Conservation (phyloP, 2,888 invertebrate species). For the Ellobium chinense region DNA sequence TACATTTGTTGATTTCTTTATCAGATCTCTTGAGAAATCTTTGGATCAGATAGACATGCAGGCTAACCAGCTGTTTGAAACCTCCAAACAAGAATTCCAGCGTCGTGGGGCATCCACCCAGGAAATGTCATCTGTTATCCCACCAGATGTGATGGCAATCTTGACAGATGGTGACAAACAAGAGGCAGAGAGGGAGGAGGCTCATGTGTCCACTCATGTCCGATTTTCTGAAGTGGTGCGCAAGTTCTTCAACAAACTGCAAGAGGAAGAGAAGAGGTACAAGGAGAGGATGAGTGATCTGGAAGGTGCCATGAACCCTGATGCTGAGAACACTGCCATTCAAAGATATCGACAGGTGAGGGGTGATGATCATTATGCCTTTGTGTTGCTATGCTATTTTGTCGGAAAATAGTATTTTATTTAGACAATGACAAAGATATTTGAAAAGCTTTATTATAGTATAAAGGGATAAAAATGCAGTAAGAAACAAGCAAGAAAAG, state of each 20-base stretch:
- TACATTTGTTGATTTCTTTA: no score
- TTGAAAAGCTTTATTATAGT: no score
- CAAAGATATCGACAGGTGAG: slow-evolving; percentile 62
- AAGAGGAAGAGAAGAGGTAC: slow-evolving; percentile 71
- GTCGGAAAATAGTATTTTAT: no score
- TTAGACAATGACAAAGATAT: no score
- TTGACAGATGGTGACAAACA: slow-evolving; percentile 68
- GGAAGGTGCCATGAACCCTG: slow-evolving; percentile 72
- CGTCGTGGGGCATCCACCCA: slow-evolving; percentile 71
- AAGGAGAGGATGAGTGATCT: slow-evolving; percentile 68
- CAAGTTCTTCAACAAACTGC: slow-evolving; percentile 72
- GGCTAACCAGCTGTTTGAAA: slow-evolving; percentile 65
- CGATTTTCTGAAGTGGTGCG: slow-evolving; percentile 68
- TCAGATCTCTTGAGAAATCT: slow-evolving; percentile 24
- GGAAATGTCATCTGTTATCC: slow-evolving; percentile 69
- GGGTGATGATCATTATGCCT: no score
- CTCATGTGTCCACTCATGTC: slow-evolving; percentile 67
- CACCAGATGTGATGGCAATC: slow-evolving; percentile 71
- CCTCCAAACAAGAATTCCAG: slow-evolving; percentile 70
- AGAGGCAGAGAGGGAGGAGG: slow-evolving; percentile 68
- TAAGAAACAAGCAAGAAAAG: no score
- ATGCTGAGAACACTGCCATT: slow-evolving; percentile 66
- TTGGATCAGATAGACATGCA: slow-evolving; percentile 60
- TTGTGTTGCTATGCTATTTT: no score
- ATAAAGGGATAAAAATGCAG: no score